Base-by-base conservation (phyloP, 2,888 invertebrate genomes). In the Drosophila acutilabella region DNA sequence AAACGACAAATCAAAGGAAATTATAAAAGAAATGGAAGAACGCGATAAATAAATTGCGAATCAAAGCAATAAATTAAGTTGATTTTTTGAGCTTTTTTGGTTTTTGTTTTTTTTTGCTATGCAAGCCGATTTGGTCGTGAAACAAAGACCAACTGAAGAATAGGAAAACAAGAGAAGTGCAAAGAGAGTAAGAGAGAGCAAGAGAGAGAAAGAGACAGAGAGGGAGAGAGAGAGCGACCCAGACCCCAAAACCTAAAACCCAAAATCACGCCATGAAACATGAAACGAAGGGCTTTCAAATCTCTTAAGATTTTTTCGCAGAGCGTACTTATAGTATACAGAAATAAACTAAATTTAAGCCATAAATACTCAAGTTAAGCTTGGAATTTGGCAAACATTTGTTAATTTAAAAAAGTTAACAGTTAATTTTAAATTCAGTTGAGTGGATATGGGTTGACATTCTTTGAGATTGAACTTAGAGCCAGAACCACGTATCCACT, bases 61-160 rank as follows among this genome's bases (percentile, higher is more conserved):
- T 85, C 86, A 71, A 89, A 79, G 83, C 88, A 86, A 86, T 86
- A 86, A 86, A 86, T 88, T 88, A 88, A 89, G 72, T 84, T 68
- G 68, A 71, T 72, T 79, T 89, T 82, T 61, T 42, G 8, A n/a
- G n/a, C 13, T n/a, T 53, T 40, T 50, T 23, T 16, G 30, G 1
- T 30, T 30, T 23, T 23, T 23, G 1, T 26, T 26, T 36, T 50
- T 71, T 77, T 73, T 80, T 60, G 72, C 74, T 74, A 54, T 59
- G 65, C 72, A 62, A 72, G 71, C 58, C 71, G 65, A 76, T 80
- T 80, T 80, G 71, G 18, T 66, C 54, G 57, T 64, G 38, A 71
- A 62, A 71, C 74, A 69, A 56, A 60, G 62, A 16, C 10, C 33
- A 20, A 38, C 10, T 47, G 16, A 13, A 51, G 56, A 45, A 52